phyloP scores from a whole-genome alignment of 1,140 invertebrate genomes.

The Formica exsecta region DNA sequence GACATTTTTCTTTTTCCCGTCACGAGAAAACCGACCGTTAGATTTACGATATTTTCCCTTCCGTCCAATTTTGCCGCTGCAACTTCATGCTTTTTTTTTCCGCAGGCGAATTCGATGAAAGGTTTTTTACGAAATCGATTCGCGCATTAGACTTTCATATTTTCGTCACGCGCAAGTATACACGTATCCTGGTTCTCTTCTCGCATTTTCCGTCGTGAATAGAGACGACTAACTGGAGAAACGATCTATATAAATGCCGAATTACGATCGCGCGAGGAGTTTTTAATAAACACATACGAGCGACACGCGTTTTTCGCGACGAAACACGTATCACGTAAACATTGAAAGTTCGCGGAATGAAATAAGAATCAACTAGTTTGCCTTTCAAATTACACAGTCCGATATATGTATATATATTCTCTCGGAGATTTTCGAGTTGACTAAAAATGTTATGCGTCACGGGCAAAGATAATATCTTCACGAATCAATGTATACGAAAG shows the following conservation, averaged over 20 bases:
- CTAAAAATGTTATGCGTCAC: neutral
- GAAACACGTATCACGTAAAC: neutral
- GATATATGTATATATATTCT: neutral
- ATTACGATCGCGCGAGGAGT: conserved; percentile 26
- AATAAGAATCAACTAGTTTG: conserved; percentile 1
- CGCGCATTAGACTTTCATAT: conserved; percentile 72
- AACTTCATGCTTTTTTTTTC: neutral
- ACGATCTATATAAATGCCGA: conserved; percentile 58
- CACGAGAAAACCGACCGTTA: neutral
- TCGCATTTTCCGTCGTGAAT: conserved; percentile 25
- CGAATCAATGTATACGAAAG: neutral
- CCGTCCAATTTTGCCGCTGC: conserved; percentile 2
- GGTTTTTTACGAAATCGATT: conserved; percentile 20
- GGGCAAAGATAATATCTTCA: neutral
- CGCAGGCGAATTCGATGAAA: neutral
- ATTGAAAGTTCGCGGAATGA: neutral
- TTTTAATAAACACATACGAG: neutral
- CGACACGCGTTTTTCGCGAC: neutral
- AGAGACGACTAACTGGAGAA: neutral
- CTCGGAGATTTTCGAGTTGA: neutral
- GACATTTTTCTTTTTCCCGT: conserved; percentile 31
- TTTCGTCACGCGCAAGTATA: conserved; percentile 54
- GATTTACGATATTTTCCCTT: conserved; percentile 57
- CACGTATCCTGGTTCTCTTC: neutral
- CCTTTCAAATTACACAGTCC: neutral